A percentile compares a stretch with the other conserved stretches of the same genome.
Evolutionary conservation across 1,140 invertebrate species (phyloP).

Genomic region (Bombus huntii): DNA sequence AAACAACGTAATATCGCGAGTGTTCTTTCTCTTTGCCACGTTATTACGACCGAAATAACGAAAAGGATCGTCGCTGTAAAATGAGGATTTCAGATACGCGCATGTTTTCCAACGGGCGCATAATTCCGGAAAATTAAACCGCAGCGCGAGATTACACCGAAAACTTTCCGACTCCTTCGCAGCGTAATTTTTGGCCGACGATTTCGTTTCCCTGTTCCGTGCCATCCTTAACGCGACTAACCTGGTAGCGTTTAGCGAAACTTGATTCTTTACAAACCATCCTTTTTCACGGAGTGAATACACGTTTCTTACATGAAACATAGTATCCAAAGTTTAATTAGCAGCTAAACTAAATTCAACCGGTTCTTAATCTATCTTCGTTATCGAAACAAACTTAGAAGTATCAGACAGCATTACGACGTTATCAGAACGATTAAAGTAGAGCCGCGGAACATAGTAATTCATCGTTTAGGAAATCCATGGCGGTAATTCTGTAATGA

Average conservation of each 20-base stretch:
- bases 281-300: no score
- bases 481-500: conserved; percentile 56
- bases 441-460: conserved; percentile 40
- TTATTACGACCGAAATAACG: conserved; percentile 49
- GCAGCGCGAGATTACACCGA: conserved; percentile 45
- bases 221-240: background rate
- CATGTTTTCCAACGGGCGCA: conserved; percentile 17
- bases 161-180: conserved; percentile 36
- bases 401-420: background rate
- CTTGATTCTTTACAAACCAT: background rate
- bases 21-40: conserved; percentile 12
- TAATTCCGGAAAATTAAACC: conserved; percentile 61
- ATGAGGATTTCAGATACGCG: conserved; percentile 55
- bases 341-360: background rate
- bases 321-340: background rate
- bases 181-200: conserved; percentile 31
- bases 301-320: background rate
- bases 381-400: conserved; percentile 8
- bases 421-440: conserved; percentile 52
- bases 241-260: background rate
- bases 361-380: background rate
- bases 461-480: conserved; percentile 60
- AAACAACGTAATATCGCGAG: conserved; percentile 40
- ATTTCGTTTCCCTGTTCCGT: background rate
- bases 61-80: conserved; percentile 49